Evolutionary conservation across 1,140 invertebrate genomes (phyloP).

Genomic region (Charaxes varanes): DNA sequence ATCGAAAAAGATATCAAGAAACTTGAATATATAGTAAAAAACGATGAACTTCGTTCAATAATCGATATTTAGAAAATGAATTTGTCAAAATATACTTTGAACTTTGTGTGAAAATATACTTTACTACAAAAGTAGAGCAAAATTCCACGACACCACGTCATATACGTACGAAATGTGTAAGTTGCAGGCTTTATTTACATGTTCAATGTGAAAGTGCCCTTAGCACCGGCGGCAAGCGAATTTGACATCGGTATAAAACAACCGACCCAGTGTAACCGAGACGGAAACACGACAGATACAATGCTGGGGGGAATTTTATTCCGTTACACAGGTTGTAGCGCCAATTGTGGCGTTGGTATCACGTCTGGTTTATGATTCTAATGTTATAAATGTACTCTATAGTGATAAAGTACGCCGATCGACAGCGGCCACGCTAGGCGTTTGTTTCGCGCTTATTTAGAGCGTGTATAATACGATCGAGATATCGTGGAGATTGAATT

Average conservation of each 20-base stretch:
- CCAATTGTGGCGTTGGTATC: conserved; percentile 33
- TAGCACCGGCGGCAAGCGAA: conserved; percentile 6
- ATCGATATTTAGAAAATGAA: too few relatives aligned
- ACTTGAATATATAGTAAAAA: too few relatives aligned
- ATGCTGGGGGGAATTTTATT: conserved; percentile 30
- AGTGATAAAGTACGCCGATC: conserved; percentile 3
- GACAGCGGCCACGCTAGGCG: conserved; percentile 2
- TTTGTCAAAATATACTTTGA: too few relatives aligned
- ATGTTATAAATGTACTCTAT: conserved; percentile 19
- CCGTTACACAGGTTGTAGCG: conserved; percentile 35
- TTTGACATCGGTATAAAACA: conserved; percentile 39
- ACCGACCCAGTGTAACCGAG: conserved; percentile 33
- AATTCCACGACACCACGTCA: not conserved
- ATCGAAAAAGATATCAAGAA: too few relatives aligned
- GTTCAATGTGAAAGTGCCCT: conserved; percentile 6
- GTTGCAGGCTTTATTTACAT: not conserved
- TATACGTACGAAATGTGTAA: not conserved
- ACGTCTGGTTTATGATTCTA: conserved; percentile 20
- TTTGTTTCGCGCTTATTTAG: conserved; percentile 1
- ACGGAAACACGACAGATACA: conserved; percentile 46
- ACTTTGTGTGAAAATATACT: too few relatives aligned
- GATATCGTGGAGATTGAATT: not conserved
- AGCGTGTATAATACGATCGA: not conserved
- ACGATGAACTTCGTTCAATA: too few relatives aligned
- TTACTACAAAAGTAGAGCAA: too few relatives aligned